Evolutionary conservation across 2,888 invertebrate genomes (phyloP).

Genomic region (Tribolium freemani): DNA sequence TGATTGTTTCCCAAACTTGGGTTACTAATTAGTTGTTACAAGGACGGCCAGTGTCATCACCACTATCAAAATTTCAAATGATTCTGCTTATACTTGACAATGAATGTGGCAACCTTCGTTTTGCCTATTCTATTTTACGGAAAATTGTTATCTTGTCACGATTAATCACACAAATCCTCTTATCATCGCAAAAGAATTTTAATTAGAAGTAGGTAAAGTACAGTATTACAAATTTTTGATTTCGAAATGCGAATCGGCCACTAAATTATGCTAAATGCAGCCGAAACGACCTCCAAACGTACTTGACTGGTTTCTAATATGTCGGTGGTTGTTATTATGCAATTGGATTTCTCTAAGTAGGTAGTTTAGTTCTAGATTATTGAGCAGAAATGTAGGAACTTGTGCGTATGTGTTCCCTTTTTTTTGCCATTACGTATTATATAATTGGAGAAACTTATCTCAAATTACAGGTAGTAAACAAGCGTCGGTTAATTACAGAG

Average conservation of each 20-base stretch:
- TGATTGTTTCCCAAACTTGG: too few relatives aligned
- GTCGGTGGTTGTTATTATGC: slow-evolving; percentile 18
- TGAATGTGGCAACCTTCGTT: too few relatives aligned
- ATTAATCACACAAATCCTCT: too few relatives aligned
- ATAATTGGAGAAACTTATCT: slow-evolving; percentile 26
- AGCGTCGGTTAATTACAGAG: background rate
- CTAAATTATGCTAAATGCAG: slow-evolving; percentile 11
- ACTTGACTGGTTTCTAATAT: slow-evolving; percentile 21
- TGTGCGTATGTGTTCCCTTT: slow-evolving; percentile 3
- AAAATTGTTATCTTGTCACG: too few relatives aligned
- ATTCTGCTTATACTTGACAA: too few relatives aligned
- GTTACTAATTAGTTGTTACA: too few relatives aligned
- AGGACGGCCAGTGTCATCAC: too few relatives aligned
- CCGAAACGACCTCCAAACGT: slow-evolving; percentile 27
- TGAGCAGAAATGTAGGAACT: slow-evolving; percentile 3
- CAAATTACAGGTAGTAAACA: slow-evolving; percentile 21
- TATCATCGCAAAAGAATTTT: too few relatives aligned
- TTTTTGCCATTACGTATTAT: slow-evolving; percentile 14
- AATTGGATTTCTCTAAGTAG: slow-evolving; percentile 14
- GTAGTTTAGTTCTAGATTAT: background rate
- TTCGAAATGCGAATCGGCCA: background rate
- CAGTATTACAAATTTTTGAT: too few relatives aligned
- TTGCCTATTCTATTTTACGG: too few relatives aligned
- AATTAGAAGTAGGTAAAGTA: too few relatives aligned
- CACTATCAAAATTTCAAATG: too few relatives aligned